Conservation (phyloP, 2,888 invertebrate genomes). For the Watsonalla binaria region DNA sequence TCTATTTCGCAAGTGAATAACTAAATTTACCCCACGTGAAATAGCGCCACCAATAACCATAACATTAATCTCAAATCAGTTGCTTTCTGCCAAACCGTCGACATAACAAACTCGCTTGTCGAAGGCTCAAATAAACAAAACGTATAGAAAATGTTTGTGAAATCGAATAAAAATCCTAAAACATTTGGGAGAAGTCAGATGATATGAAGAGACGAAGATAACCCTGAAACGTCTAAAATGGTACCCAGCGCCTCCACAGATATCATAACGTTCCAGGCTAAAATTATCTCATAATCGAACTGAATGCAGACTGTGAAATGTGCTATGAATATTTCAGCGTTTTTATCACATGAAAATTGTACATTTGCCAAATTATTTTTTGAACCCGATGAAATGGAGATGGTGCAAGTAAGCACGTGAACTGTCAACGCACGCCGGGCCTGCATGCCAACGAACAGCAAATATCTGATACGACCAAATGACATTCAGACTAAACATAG, state of each 20-base stretch:
- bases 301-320: slow-evolving; percentile 5
- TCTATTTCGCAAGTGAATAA: too few relatives aligned
- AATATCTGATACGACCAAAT: neutral
- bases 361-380: slow-evolving; percentile 48
- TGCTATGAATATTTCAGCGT: slow-evolving; percentile 19
- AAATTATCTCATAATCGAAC: slow-evolving; percentile 50
- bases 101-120: neutral
- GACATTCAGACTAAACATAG: slow-evolving; percentile 5
- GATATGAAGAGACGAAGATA: slow-evolving; percentile 11
- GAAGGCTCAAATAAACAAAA: slow-evolving; percentile 4
- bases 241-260: slow-evolving; percentile 28
- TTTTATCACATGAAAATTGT: slow-evolving; percentile 41
- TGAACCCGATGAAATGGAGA: slow-evolving; percentile 22
- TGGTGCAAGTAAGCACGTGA: slow-evolving; percentile 40
- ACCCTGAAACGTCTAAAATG: slow-evolving; percentile 35
- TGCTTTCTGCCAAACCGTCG: neutral
- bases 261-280: slow-evolving; percentile 49
- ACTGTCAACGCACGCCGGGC: neutral
- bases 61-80: neutral
- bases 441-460: neutral
- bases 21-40: too few relatives aligned
- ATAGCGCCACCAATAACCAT: neutral
- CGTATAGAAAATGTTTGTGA: slow-evolving; percentile 5
- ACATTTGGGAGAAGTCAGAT: slow-evolving; percentile 16
- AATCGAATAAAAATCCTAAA: slow-evolving; percentile 14